Conservation (phyloP, 2,888 invertebrate species). For the Fabriciana adippe region DNA sequence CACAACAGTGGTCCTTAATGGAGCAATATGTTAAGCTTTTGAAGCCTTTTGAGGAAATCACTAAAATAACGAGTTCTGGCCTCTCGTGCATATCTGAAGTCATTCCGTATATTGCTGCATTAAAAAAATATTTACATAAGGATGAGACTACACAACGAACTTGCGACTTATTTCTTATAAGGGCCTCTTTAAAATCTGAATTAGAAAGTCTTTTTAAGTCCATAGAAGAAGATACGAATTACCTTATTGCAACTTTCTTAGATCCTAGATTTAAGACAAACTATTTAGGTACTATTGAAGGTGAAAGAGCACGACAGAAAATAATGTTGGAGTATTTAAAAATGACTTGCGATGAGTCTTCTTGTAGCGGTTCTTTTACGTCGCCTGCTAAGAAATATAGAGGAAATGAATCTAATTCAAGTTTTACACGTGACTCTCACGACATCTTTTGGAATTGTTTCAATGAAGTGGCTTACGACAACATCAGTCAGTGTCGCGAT, state of each 20-base stretch:
- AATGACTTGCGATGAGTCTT: conserved; percentile 32
- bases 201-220: conserved; percentile 32
- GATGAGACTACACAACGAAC: conserved; percentile 7
- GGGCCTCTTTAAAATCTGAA: conserved; percentile 10
- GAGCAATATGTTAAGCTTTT: conserved; percentile 43
- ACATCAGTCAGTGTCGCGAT: conserved; percentile 23
- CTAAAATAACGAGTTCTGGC: conserved; percentile 45
- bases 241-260: too few relatives aligned
- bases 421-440: conserved; percentile 35
- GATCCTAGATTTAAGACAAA: too few relatives aligned
- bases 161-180: not conserved
- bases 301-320: too few relatives aligned
- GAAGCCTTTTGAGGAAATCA: conserved; percentile 47
- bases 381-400: conserved; percentile 29
- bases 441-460: conserved; percentile 42
- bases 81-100: conserved; percentile 44
- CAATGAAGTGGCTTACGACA: conserved; percentile 40
- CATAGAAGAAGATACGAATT: conserved; percentile 30
- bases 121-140: conserved; percentile 33
- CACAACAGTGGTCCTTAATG: conserved; percentile 42
- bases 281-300: too few relatives aligned
- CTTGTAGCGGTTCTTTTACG: conserved; percentile 23
- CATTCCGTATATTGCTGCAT: conserved; percentile 37
- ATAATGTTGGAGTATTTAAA: conserved; percentile 8
- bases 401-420: not conserved